Percentiles rank a stretch among this genome's conserved stretches.
phyloP scores from a whole-genome alignment of 2,797 vertebrate species.

The Bradypodion pumilum region DNA sequence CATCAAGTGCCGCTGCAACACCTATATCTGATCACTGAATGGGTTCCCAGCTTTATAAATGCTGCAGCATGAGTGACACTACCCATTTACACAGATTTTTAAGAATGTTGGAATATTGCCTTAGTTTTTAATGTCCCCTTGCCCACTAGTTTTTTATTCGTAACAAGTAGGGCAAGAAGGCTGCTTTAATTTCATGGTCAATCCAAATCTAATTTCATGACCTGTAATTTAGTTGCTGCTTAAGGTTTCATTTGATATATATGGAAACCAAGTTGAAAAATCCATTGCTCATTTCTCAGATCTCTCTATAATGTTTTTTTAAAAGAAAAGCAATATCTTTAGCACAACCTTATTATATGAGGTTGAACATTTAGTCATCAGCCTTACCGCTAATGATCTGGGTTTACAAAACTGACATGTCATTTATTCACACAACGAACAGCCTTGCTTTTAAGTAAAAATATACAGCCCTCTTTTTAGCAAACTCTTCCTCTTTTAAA shows the following conservation, averaged over 20 bases:
- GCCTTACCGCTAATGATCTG: not conserved
- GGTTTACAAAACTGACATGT: not conserved
- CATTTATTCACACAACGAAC: not conserved
- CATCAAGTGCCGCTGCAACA: not conserved
- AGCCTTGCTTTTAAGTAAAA: not conserved
- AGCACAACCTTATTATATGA: not conserved
- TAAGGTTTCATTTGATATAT: slow-evolving; percentile 19
- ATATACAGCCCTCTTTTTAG: not conserved
- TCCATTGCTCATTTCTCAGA: slow-evolving; percentile 3
- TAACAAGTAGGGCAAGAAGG: not conserved
- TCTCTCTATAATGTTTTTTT: slow-evolving; percentile 2
- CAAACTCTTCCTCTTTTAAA: not conserved
- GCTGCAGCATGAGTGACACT: not conserved
- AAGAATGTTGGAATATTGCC: not conserved
- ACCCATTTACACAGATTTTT: not conserved
- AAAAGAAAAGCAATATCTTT: not conserved
- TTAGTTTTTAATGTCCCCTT: not conserved
- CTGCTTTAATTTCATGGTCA: not conserved
- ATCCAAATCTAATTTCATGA: slow-evolving; percentile 28
- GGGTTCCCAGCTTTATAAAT: not conserved
- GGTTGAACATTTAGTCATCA: not conserved
- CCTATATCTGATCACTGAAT: not conserved
- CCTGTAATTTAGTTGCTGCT: slow-evolving; percentile 14
- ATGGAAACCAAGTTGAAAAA: slow-evolving; percentile 24
- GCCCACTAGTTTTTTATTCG: not conserved